Percentiles rank a stretch among this genome's conserved stretches.
These are phyloP conservation scores for Coenobita brevimanus DNA, from an alignment of 1,140 invertebrate genomes.

Conservation along the genomic window DNA sequence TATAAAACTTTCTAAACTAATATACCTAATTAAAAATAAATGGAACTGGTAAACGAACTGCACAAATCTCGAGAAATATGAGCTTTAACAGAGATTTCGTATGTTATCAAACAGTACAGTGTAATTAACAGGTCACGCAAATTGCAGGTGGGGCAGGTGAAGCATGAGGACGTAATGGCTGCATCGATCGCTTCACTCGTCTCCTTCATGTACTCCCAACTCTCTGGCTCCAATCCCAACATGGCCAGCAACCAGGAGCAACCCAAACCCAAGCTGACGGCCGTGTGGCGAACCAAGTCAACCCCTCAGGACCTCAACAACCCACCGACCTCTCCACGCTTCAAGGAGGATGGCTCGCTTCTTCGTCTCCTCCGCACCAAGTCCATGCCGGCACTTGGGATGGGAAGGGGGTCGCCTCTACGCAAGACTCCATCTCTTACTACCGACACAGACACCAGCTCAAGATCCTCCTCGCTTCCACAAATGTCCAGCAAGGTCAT, in stretches of 20 bases:
- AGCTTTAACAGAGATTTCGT: no score
- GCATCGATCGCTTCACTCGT: conserved; percentile 27
- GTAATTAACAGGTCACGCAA: no score
- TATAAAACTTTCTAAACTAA: no score
- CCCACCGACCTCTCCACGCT: background rate
- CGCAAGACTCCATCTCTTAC: background rate
- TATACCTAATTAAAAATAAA: no score
- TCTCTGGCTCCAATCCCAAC: background rate
- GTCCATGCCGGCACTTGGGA: conserved; percentile 37
- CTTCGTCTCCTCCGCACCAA: conserved; percentile 23
- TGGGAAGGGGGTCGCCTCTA: background rate
- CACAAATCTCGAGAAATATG: no score
- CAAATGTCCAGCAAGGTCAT: background rate
- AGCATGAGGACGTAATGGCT: conserved; percentile 35
- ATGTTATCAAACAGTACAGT: no score
- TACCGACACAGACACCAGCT: background rate
- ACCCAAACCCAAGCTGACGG: conserved; percentile 23
- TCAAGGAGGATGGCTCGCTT: conserved; percentile 40
- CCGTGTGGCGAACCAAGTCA: conserved; percentile 48
- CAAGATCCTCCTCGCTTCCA: background rate
- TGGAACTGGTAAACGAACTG: no score
- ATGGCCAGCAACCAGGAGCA: background rate
- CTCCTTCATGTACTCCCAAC: conserved; percentile 16
- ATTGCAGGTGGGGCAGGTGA: conserved; percentile 27
- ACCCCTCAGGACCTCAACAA: conserved; percentile 10